Base-by-base conservation (phyloP, 2,888 invertebrate genomes). In the Dicyrtoma fusca region DNA sequence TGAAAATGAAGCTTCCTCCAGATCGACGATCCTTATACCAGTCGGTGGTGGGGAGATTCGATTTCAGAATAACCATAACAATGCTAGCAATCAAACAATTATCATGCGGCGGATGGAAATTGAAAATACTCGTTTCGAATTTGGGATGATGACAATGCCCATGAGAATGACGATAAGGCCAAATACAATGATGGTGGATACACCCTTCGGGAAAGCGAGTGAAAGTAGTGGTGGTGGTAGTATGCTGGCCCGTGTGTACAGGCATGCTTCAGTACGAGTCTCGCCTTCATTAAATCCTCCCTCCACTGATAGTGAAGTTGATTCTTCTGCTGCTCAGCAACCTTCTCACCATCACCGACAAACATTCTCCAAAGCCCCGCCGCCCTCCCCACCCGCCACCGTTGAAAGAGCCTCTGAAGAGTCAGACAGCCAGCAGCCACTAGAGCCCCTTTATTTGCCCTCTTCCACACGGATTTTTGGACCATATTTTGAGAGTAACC, bases 401-500 rank as follows among this genome's bases (percentile, higher is more conserved):
- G 23, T 21, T 21, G 62, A 42, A 44, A 19, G 14, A n/a, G 11
- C 5, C 8, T 34, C n/a, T 19, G 19, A 23, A 23, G 69, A 47
- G 6, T 21, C n/a, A 26, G 25, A 34, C 4, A 47, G 17, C 23
- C 13, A 59, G 5, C 23, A 17, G 44, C 66, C 53, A 1, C 21
- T 53, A 21, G 68, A 61, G 45, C 74, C 74, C 1, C 23, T 72
- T 6, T 53, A 44, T 17, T 66, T 74, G 13, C 65, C 74, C n/a
- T 75, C 75, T 4, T 76, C 78, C n/a, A 51, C 76, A 13, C 66
- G 79, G 25, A 73, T 76, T 49, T 55, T 76, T 23, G 85, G 86
- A 1, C 88, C 88, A 1, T 88, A 87, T 82, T 88, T 88, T 82
- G 87, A 88, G 81, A 87, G 88, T 77, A 88, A 87, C 71, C 83